Evolutionary conservation across 53 echinoderm and acorn worm genomes (phyloP).

Genomic region (Zoroaster sp.): DNA sequence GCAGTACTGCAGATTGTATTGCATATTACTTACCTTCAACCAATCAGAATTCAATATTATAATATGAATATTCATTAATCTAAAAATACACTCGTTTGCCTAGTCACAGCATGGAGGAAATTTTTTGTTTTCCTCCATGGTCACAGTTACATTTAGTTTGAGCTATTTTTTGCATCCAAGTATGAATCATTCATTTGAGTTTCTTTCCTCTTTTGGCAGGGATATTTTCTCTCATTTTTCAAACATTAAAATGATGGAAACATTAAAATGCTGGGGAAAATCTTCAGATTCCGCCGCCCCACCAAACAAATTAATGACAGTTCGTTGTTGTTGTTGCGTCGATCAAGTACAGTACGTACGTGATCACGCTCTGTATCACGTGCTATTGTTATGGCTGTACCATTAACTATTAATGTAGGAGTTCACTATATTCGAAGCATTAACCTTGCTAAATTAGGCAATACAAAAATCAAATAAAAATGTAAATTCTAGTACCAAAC

Average conservation of each 20-base stretch:
- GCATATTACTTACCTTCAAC: constrained; percentile 6
- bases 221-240: no score
- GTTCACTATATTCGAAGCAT: not conserved
- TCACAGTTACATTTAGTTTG: no score
- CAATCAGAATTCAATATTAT: not conserved
- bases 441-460: no score
- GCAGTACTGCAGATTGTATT: no score
- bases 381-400: constrained; percentile 36
- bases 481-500: no score
- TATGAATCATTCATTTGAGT: not conserved
- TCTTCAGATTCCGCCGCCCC: no score
- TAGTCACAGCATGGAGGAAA: no score
- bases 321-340: not conserved
- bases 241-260: no score
- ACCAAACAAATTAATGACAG: no score
- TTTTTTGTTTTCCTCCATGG: no score
- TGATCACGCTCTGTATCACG: constrained; percentile 46
- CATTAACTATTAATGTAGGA: not conserved
- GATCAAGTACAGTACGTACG: not conserved
- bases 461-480: not conserved
- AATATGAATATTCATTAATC: constrained; percentile 30
- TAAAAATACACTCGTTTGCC: constrained; percentile 45
- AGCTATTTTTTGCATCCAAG: not conserved
- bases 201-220: not conserved
- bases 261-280: no score